Conservation (phyloP, 2,888 invertebrate genomes). For the Dendrolimus pini region DNA sequence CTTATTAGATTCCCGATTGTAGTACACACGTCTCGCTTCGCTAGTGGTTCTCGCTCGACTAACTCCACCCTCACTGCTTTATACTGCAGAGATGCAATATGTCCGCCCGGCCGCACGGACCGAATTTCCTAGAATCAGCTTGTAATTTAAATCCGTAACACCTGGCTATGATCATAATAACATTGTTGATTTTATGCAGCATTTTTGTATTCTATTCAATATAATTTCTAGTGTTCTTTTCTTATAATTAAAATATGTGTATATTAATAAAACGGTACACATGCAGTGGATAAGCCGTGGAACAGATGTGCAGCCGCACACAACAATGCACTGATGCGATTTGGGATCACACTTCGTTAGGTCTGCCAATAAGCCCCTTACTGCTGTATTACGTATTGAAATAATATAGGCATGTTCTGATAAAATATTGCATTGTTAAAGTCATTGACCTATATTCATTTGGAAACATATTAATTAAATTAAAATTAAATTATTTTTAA, state of each 20-base stretch:
- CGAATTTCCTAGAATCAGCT: too few species aligned
- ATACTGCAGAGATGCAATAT: too few species aligned
- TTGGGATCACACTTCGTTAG: slow-evolving; percentile 56
- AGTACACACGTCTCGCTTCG: too few species aligned
- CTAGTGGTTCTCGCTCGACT: too few species aligned
- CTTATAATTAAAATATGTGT: background rate
- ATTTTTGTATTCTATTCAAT: too few species aligned
- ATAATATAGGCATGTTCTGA: slow-evolving; percentile 2
- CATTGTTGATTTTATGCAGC: too few species aligned
- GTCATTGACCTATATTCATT: background rate
- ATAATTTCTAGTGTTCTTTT: too few species aligned
- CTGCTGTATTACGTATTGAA: slow-evolving; percentile 17
- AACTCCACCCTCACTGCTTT: too few species aligned
- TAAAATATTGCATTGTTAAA: background rate
- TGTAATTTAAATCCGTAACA: too few species aligned
- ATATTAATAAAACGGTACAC: slow-evolving; percentile 2
- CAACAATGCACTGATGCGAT: slow-evolving; percentile 51
- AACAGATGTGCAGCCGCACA: slow-evolving; percentile 50
- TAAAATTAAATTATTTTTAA: slow-evolving; percentile 7
- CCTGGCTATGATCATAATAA: too few species aligned
- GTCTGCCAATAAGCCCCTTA: slow-evolving; percentile 47
- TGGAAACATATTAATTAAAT: slow-evolving; percentile 2
- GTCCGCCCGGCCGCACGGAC: too few species aligned
- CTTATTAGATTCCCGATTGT: too few species aligned
- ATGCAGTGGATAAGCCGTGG: slow-evolving; percentile 45